These are phyloP conservation scores for Sylvilagus bachmani DNA, from an alignment of 2,113 vertebrate genomes.

Conservation along the genomic window DNA sequence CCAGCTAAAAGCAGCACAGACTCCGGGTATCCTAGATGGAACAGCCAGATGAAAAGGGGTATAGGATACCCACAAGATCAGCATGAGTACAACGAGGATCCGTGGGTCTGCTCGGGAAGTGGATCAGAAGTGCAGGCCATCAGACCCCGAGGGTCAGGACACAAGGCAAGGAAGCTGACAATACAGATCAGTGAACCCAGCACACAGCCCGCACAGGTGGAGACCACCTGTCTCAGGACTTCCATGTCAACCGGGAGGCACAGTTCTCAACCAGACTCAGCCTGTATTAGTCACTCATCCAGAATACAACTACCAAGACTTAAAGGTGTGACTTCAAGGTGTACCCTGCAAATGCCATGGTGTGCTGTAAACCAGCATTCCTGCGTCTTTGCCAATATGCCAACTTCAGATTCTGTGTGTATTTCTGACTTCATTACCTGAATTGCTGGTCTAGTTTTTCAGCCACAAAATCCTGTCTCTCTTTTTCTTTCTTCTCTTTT, in stretches of 20 bases:
- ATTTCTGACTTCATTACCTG: slow-evolving; percentile 87
- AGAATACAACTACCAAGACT: slow-evolving; percentile 42
- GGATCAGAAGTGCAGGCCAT: not conserved
- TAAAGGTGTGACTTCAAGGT: not conserved
- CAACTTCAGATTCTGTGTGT: slow-evolving; percentile 2
- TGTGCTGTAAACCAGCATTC: slow-evolving; percentile 10
- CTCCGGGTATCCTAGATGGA: not conserved
- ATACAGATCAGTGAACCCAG: not conserved
- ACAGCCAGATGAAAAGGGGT: not conserved
- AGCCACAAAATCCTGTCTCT: slow-evolving; percentile 89
- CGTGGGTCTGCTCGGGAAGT: not conserved
- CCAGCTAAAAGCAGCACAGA: not conserved
- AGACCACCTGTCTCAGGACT: not conserved
- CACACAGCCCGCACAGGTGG: not conserved
- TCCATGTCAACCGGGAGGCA: not conserved
- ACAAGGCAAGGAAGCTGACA: not conserved
- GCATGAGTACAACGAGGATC: not conserved
- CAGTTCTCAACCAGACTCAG: not conserved
- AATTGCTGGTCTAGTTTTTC: slow-evolving; percentile 94
- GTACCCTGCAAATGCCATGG: not conserved
- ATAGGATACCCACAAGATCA: not conserved
- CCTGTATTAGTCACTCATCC: not conserved
- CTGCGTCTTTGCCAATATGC: not conserved
- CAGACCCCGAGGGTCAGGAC: not conserved
- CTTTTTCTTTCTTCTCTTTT: slow-evolving; percentile 90